A percentile compares a stretch with the other conserved stretches of the same genome.
phyloP scores from a whole-genome alignment of 2,888 invertebrate genomes.

The Pterobdella sp. region DNA sequence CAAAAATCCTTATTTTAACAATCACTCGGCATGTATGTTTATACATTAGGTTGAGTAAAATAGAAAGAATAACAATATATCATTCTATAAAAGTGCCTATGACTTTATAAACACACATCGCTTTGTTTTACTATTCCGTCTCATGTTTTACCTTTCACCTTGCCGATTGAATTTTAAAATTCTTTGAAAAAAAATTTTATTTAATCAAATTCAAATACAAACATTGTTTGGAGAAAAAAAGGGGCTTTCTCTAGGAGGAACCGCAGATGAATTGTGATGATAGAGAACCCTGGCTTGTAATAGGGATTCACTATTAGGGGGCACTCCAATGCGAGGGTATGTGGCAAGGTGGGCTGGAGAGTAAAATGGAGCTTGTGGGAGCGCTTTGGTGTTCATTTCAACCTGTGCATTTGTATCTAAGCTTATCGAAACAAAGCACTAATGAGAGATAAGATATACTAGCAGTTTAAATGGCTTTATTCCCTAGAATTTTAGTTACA shows the following conservation, averaged over 20 bases:
- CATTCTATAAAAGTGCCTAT: neutral
- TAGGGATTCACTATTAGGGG: conserved; percentile 28
- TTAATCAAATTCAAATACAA: neutral
- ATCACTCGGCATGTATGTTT: neutral
- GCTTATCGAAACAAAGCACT: too few species aligned
- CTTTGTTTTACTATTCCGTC: neutral
- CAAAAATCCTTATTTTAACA: neutral
- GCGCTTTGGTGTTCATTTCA: conserved; percentile 31
- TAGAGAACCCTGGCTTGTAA: conserved; percentile 28
- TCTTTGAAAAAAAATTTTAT: neutral
- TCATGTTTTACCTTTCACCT: neutral
- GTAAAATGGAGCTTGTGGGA: conserved; percentile 27
- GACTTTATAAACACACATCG: neutral
- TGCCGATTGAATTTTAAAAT: neutral
- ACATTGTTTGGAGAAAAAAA: neutral
- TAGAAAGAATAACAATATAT: neutral
- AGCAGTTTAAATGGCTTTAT: too few species aligned
- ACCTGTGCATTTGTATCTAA: too few species aligned
- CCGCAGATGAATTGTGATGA: conserved; percentile 8
- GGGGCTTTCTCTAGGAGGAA: conserved; percentile 6
- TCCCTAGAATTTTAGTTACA: too few species aligned
- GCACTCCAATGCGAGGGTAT: conserved; percentile 24
- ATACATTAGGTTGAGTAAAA: neutral
- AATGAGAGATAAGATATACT: too few species aligned
- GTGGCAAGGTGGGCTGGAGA: conserved; percentile 22